phyloP scores from a whole-genome alignment of 2,113 vertebrate species.

The Leptosomus discolor region DNA sequence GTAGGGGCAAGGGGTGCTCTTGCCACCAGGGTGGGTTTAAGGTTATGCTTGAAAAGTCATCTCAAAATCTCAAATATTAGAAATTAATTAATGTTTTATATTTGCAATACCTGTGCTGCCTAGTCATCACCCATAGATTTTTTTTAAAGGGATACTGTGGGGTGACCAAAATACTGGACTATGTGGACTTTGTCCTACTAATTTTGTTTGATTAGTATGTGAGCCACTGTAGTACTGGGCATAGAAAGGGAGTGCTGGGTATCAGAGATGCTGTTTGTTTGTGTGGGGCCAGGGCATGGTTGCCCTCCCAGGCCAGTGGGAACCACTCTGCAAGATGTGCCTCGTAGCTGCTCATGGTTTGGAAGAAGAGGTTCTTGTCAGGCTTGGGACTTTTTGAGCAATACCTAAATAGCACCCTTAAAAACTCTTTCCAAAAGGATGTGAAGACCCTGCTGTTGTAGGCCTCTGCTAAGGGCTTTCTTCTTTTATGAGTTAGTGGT shows the following conservation, averaged over 20 bases:
- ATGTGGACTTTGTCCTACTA: background rate
- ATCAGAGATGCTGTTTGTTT: background rate
- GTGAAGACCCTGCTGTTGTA: background rate
- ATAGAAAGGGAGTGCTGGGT: background rate
- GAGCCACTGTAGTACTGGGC: background rate
- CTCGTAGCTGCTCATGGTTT: background rate
- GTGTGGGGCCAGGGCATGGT: rapidly evolving
- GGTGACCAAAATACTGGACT: background rate
- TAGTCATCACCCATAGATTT: background rate
- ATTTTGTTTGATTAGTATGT: background rate
- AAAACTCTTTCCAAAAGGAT: background rate
- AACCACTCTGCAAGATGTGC: background rate
- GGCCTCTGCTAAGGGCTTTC: background rate
- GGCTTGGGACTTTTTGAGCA: background rate
- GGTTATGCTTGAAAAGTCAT: background rate
- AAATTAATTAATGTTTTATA: background rate
- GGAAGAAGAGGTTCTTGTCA: background rate
- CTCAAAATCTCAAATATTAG: background rate
- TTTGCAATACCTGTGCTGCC: background rate
- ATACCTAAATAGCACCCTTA: background rate
- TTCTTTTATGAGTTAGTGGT: background rate
- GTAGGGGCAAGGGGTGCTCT: background rate
- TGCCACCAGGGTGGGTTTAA: background rate
- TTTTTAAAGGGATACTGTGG: background rate
- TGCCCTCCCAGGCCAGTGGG: background rate